Conservation (phyloP, 2,888 invertebrate species). For the Sphaeridia pumilis region DNA sequence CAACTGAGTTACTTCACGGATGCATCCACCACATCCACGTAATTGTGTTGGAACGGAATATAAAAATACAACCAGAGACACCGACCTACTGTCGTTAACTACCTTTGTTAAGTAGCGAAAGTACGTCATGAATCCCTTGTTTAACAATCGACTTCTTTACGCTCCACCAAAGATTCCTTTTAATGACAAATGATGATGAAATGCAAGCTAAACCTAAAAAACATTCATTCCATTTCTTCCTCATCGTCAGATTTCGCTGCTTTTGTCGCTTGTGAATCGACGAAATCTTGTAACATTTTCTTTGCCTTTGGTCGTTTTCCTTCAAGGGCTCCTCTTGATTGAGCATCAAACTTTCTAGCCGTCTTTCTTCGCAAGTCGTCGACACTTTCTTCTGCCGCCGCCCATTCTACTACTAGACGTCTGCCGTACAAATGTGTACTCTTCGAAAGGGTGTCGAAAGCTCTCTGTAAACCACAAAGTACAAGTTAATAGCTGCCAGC, state of each 20-base stretch:
- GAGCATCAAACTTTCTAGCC: slow-evolving; percentile 50
- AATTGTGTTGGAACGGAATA: too few species aligned
- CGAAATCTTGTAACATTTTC: slow-evolving; percentile 22
- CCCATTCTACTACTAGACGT: slow-evolving; percentile 92
- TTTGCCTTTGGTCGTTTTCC: slow-evolving; percentile 18
- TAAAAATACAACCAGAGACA: too few species aligned
- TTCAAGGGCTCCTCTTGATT: slow-evolving; percentile 10
- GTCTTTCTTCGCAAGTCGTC: slow-evolving; percentile 73
- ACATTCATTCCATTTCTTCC: slow-evolving; percentile 11
- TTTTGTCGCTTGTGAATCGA: slow-evolving; percentile 11
- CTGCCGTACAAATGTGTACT: slow-evolving; percentile 97
- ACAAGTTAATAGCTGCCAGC: background rate
- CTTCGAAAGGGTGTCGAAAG: slow-evolving; percentile 82
- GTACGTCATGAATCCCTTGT: too few species aligned
- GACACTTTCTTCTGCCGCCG: slow-evolving; percentile 60
- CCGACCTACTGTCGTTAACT: too few species aligned
- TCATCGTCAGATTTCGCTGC: slow-evolving; percentile 5
- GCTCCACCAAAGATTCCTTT: too few species aligned
- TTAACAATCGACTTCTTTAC: too few species aligned
- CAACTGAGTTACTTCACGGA: too few species aligned
- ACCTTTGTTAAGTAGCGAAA: too few species aligned
- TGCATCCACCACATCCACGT: too few species aligned
- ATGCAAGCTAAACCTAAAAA: too few species aligned
- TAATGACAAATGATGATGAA: too few species aligned
- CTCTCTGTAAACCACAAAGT: slow-evolving; percentile 59